Conservation (phyloP, 2,797 vertebrate genomes). For the Alosa sapidissima region DNA sequence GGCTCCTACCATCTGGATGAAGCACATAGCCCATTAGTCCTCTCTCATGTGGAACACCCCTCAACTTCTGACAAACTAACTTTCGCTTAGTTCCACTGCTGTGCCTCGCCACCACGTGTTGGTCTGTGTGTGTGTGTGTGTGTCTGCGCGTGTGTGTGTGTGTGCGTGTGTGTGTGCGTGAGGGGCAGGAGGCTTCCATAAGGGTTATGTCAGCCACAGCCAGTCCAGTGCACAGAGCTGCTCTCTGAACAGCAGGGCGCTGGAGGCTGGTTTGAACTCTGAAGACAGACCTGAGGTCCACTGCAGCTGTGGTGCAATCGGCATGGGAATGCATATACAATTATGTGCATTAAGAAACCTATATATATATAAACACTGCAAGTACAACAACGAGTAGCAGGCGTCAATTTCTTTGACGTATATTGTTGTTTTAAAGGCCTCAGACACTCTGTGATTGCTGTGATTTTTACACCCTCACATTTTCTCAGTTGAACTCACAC, state of each 20-base stretch:
- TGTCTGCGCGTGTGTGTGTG: neutral
- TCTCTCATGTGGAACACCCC: constrained; percentile 38
- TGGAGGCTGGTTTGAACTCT: neutral
- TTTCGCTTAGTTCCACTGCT: constrained; percentile 27
- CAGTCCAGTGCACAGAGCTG: neutral
- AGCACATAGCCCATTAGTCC: constrained; percentile 31
- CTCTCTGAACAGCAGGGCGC: constrained; percentile 16
- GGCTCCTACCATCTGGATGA: constrained; percentile 45
- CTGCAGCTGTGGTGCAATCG: neutral
- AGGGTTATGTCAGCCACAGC: constrained; percentile 14
- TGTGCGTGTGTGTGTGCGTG: neutral
- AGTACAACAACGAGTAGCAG: neutral
- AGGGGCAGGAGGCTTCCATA: constrained; percentile 1
- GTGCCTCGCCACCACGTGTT: neutral
- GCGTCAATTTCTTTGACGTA: too few relatives aligned
- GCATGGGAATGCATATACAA: neutral
- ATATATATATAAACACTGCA: too few relatives aligned
- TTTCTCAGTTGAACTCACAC: neutral
- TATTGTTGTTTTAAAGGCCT: neutral
- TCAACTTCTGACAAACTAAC: constrained; percentile 39
- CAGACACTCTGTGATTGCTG: neutral
- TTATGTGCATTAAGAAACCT: too few relatives aligned
- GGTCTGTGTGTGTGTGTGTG: neutral
- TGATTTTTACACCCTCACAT: neutral
- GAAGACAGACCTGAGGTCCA: neutral